These are phyloP conservation scores for Thomomys bottae DNA, from an alignment of 2,113 vertebrate species.

Conservation along the genomic window DNA sequence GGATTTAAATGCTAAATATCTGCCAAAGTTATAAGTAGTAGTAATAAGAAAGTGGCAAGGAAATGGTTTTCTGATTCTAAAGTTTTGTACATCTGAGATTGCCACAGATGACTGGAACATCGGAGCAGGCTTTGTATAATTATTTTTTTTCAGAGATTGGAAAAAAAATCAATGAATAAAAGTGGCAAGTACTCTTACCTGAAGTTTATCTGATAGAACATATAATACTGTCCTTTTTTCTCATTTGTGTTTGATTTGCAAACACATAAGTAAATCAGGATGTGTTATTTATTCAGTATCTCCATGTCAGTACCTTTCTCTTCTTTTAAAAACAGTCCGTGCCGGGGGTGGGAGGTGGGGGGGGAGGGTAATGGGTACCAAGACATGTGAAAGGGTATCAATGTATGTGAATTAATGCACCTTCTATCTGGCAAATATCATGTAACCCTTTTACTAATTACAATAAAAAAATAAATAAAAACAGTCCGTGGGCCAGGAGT, in stretches of 20 bases:
- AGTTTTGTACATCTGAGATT: neutral
- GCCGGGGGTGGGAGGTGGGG: too few species aligned
- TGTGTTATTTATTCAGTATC: constrained; percentile 27
- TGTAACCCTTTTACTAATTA: too few species aligned
- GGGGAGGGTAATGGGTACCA: too few species aligned
- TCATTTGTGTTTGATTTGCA: constrained; percentile 43
- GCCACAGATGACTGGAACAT: neutral
- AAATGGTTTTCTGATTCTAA: constrained; percentile 10
- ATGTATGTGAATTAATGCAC: too few species aligned
- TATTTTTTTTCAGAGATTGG: neutral
- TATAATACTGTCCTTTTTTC: constrained; percentile 1
- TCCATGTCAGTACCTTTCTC: constrained; percentile 5
- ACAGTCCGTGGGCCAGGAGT: too few species aligned
- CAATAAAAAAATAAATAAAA: too few species aligned
- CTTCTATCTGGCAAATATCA: too few species aligned
- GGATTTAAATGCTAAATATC: neutral
- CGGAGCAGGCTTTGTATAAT: neutral
- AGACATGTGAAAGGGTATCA: too few species aligned
- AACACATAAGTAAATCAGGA: constrained; percentile 36
- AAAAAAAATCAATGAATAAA: constrained; percentile 29
- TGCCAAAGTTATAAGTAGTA: neutral
- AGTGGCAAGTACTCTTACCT: neutral
- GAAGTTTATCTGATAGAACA: neutral
- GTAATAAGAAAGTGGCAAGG: neutral
- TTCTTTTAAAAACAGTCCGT: constrained; percentile 40